Conservation (phyloP, 2,797 vertebrate genomes). For the Gallinago nigripennis region DNA sequence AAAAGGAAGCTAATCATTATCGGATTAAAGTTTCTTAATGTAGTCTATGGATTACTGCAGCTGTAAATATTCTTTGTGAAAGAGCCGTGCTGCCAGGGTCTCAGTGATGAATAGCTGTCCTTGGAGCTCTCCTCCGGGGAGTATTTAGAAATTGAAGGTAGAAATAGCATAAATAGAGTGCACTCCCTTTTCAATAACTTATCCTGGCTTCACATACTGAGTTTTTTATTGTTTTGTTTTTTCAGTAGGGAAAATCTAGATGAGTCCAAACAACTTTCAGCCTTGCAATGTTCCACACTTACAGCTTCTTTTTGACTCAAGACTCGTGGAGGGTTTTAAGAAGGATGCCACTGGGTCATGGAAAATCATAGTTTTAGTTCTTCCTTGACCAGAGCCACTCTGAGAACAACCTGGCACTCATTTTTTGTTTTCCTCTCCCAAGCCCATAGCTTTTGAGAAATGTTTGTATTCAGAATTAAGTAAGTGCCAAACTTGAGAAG, state of each 20-base stretch:
- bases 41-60: slow-evolving; percentile 25
- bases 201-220: not conserved
- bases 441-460: not conserved
- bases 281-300: not conserved
- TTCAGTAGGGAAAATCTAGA: not conserved
- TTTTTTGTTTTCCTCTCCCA: not conserved
- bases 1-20: slow-evolving; percentile 44
- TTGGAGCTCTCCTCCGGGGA: not conserved
- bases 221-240: not conserved
- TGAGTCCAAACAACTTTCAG: not conserved
- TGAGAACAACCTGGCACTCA: not conserved
- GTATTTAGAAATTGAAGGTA: slow-evolving; percentile 20
- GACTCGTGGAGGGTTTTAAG: not conserved
- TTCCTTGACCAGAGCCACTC: not conserved
- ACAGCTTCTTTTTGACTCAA: not conserved
- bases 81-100: not conserved
- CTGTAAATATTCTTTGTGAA: slow-evolving; percentile 59
- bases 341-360: not conserved
- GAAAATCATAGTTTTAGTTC: not conserved
- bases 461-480: not conserved
- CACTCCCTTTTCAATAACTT: not conserved
- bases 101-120: slow-evolving; percentile 17
- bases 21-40: slow-evolving; percentile 38
- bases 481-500: not conserved
- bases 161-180: slow-evolving; percentile 15